phyloP scores from a whole-genome alignment of 1,140 invertebrate genomes.

The Andrena cerasifolii region DNA sequence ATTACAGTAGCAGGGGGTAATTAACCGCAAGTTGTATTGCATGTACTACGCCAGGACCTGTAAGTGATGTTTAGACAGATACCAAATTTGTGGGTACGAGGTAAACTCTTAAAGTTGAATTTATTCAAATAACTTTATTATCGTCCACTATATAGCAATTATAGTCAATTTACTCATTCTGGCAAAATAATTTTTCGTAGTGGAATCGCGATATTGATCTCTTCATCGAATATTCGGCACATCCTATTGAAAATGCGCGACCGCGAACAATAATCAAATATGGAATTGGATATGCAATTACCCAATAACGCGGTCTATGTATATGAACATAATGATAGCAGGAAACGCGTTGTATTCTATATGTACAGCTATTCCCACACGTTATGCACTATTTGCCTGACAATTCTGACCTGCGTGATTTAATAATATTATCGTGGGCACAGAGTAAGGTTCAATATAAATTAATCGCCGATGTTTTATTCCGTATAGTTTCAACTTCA shows the following conservation, averaged over 20 bases:
- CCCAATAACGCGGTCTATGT: background rate
- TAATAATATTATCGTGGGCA: too few relatives aligned
- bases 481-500: too few relatives aligned
- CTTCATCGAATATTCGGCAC: background rate
- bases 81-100: too few relatives aligned
- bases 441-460: too few relatives aligned
- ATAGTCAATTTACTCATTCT: background rate
- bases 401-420: background rate
- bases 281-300: background rate
- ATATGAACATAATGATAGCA: background rate
- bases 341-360: slow-evolving; percentile 15
- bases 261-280: background rate
- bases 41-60: too few relatives aligned
- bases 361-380: slow-evolving; percentile 1
- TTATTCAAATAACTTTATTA: too few relatives aligned
- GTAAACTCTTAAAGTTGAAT: too few relatives aligned
- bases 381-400: slow-evolving; percentile 10
- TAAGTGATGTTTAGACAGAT: too few relatives aligned
- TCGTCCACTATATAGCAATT: too few relatives aligned
- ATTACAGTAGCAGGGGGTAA: too few relatives aligned
- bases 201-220: background rate
- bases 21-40: too few relatives aligned
- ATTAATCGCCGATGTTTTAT: too few relatives aligned
- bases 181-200: background rate
- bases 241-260: background rate